Base-by-base conservation (phyloP, 2,888 invertebrate species). In the Phengaris alcon region DNA sequence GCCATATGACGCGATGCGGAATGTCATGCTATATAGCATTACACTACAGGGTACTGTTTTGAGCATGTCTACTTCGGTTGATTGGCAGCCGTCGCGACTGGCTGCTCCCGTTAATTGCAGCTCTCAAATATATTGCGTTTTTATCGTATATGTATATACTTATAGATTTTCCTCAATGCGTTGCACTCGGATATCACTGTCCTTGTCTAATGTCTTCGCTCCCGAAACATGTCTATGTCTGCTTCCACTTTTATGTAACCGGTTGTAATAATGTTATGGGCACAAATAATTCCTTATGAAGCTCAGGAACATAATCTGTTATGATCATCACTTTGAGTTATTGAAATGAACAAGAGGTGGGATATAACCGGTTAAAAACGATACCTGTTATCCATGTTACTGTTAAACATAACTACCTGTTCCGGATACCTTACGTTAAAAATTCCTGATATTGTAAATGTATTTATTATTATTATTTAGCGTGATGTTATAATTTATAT, bases 161-260 rank as follows among this genome's bases (percentile, higher is more conserved):
- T 80, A 80, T 79, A 82, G 77, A 77, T 88, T 90, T 88, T 90
- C 90, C 90, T 90, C 89, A 90, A 79, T 85, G 81, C 79, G 77
- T 87, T 85, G 82, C 87, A 83, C 81, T 88, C 84, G 77, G 35
- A 69, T 80, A 77, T 76, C 75, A 78, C 77, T 55, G 78, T 81
- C 82, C 79, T 84, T 85, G 79, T 87, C 84, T 76, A 77, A 78
- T 77, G 74, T 78, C 35, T 35, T 35, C 76, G 75, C 72, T 55
- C 76, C 76, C 77, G 44, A 79, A 79, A 78, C 77, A 75, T 76
- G 77, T 77, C 64, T 74, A 35, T 3, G 35, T 35, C 35, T 3
- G 35, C 35, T 35, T 35, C 35, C 35, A 77, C 52, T 57, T 76
- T 55, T 48, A 51, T 12, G 73, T 74, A 76, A 79, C 73, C 76